Percentiles rank a stretch among this genome's conserved stretches.
Conservation (phyloP, 1,140 invertebrate genomes). For the Drosophila parvula region DNA sequence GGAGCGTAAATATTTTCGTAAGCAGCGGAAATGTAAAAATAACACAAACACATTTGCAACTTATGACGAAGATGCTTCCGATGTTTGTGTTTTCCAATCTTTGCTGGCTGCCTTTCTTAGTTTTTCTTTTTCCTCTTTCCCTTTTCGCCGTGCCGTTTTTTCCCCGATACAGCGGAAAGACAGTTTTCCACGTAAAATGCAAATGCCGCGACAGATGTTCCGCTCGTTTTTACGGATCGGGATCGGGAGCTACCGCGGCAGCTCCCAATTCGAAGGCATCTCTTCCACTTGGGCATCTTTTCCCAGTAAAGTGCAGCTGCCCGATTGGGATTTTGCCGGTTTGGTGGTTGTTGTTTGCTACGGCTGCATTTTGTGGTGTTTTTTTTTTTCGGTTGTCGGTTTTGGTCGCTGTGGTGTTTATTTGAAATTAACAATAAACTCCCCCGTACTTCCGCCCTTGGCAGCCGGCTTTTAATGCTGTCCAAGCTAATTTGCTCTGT, state of each 20-base stretch:
- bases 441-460: constrained; percentile 35
- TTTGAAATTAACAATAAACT: constrained; percentile 55
- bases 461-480: constrained; percentile 39
- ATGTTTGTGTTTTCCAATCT: constrained; percentile 60
- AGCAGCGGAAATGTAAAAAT: constrained; percentile 82
- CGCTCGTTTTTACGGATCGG: constrained; percentile 48
- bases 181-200: constrained; percentile 71
- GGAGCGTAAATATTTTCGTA: constrained; percentile 72
- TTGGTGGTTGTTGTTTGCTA: constrained; percentile 46
- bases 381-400: constrained; percentile 20
- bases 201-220: constrained; percentile 75
- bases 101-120: constrained; percentile 16
- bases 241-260: constrained; percentile 20
- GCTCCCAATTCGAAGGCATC: constrained; percentile 36
- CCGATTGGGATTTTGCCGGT: constrained; percentile 56
- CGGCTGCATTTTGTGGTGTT: constrained; percentile 29
- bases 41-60: constrained; percentile 74
- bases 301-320: constrained; percentile 51
- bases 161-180: constrained; percentile 52
- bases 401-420: constrained; percentile 43
- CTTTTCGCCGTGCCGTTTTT: constrained; percentile 21
- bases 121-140: constrained; percentile 10
- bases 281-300: constrained; percentile 39
- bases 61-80: constrained; percentile 50
- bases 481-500: constrained; percentile 55